Percentiles rank a stretch among this genome's conserved stretches.
Evolutionary conservation across 1,140 invertebrate species (phyloP).

Genomic region (Drosophila pruinosa): DNA sequence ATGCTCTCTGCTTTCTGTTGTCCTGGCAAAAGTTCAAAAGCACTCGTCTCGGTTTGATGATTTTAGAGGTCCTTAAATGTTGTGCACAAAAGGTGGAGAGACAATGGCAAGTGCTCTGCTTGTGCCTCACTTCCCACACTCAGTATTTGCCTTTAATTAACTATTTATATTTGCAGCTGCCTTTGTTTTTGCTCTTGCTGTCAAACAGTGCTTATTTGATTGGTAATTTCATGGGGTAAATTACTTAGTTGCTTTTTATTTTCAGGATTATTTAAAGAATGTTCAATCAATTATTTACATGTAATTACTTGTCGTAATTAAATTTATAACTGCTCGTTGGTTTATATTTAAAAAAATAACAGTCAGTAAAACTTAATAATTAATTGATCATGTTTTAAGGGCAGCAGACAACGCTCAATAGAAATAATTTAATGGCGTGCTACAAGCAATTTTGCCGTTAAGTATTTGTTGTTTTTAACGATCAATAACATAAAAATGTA

Average conservation of each 20-base stretch:
- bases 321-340: background rate
- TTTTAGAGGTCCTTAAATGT: slow-evolving; percentile 24
- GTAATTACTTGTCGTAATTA: background rate
- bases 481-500: background rate
- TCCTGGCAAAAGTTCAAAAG: slow-evolving; percentile 25
- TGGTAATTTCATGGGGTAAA: background rate
- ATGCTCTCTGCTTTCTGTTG: background rate
- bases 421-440: background rate
- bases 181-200: background rate
- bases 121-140: background rate
- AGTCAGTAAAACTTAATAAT: background rate
- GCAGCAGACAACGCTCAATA: background rate
- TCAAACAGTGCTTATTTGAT: background rate
- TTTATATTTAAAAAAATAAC: background rate
- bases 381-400: background rate
- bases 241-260: background rate
- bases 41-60: slow-evolving; percentile 35
- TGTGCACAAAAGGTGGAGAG: background rate
- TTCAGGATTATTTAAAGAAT: background rate
- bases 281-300: background rate
- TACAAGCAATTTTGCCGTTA: background rate
- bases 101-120: background rate
- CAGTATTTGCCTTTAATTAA: slow-evolving; percentile 12
- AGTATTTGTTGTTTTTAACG: background rate
- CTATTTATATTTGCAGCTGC: background rate